phyloP scores from a whole-genome alignment of 2,797 vertebrate genomes.

The Danio kyathit region DNA sequence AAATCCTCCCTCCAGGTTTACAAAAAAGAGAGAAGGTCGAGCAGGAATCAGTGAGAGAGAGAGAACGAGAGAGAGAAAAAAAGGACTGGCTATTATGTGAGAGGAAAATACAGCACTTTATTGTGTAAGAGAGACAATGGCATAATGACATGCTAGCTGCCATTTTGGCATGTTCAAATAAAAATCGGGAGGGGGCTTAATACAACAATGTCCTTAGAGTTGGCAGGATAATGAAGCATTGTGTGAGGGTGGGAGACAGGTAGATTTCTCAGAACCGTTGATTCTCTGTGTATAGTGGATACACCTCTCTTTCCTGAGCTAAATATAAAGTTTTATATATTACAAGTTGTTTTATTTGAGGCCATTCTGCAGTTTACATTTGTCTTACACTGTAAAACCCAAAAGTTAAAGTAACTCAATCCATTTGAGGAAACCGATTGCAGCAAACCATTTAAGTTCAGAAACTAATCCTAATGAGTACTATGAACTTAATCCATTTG shows the following conservation, averaged over 20 bases:
- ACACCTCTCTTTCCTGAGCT: no score
- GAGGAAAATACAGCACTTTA: conserved; percentile 84
- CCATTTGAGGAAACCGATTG: no score
- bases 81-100: conserved; percentile 80
- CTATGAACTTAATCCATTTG: no score
- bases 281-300: no score
- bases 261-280: no score
- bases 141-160: conserved; percentile 85
- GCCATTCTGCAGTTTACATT: no score
- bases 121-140: conserved; percentile 86
- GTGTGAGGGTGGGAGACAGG: conserved; percentile 61
- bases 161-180: conserved; percentile 86
- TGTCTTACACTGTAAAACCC: no score
- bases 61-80: conserved; percentile 64
- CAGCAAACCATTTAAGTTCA: no score
- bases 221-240: conserved; percentile 78
- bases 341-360: no score
- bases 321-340: no score
- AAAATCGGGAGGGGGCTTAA: conserved; percentile 79
- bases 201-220: conserved; percentile 77
- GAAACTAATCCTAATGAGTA: no score
- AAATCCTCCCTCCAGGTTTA: conserved; percentile 75
- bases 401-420: no score
- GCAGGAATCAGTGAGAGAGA: conserved; percentile 65
- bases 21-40: conserved; percentile 57